Conservation (phyloP, 53 echinoderm and acorn worm species). For the Henricia sp. region DNA sequence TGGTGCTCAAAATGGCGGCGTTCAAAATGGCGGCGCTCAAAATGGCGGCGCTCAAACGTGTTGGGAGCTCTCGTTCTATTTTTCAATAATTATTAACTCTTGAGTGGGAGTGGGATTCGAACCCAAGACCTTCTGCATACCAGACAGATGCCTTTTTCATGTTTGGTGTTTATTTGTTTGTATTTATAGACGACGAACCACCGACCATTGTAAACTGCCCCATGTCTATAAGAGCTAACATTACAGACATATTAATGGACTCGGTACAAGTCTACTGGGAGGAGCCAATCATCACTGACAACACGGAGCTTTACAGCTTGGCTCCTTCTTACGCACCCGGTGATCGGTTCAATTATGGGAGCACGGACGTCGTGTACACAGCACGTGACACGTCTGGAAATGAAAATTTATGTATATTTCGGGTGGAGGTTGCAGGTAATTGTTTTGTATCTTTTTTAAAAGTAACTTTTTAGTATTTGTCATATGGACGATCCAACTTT, state of each 20-base stretch:
- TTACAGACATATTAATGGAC: conserved; percentile 41
- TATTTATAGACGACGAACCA: conserved; percentile 63
- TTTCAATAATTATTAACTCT: too few species aligned
- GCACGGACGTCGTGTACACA: conserved; percentile 43
- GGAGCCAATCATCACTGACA: conserved; percentile 64
- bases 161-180: too few species aligned
- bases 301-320: conserved; percentile 52
- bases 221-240: conserved; percentile 26
- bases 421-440: conserved; percentile 63
- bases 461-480: too few species aligned
- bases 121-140: too few species aligned
- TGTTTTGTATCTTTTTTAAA: too few species aligned
- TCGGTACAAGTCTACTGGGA: conserved; percentile 54
- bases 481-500: too few species aligned
- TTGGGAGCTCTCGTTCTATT: too few species aligned
- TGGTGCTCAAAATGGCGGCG: too few species aligned
- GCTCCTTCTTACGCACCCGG: conserved; percentile 30
- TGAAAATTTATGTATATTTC: conserved; percentile 54
- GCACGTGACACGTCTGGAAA: conserved; percentile 52
- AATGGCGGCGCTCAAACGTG: too few species aligned
- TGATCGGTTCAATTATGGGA: conserved; percentile 47
- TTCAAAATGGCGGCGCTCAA: too few species aligned
- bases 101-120: too few species aligned
- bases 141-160: too few species aligned
- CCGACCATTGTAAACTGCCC: conserved; percentile 65